Conservation (phyloP, 2,797 vertebrate genomes). For the Bryconaethiops microstoma region DNA sequence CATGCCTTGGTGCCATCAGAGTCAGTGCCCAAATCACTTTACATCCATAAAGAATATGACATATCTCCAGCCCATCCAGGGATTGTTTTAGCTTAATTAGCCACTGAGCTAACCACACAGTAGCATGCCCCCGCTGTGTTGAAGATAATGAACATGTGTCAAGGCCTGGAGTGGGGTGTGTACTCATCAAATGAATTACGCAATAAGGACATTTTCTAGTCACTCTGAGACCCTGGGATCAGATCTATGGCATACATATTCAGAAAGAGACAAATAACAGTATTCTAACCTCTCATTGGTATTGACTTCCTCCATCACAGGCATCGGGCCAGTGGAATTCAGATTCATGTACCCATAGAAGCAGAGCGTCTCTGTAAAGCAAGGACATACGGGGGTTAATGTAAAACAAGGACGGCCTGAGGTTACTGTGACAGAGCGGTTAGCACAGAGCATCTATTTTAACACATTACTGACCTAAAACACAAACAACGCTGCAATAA, state of each 20-base stretch:
- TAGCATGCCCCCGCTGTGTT: not conserved
- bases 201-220: slow-evolving; percentile 27
- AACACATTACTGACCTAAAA: not conserved
- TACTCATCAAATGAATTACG: slow-evolving; percentile 23
- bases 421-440: slow-evolving; percentile 31
- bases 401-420: not conserved
- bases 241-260: not conserved
- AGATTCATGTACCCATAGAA: slow-evolving; percentile 66
- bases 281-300: slow-evolving; percentile 63
- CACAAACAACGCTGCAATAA: not conserved
- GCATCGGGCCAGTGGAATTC: slow-evolving; percentile 60
- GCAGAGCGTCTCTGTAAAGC: slow-evolving; percentile 58
- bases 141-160: slow-evolving; percentile 30
- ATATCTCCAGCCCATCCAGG: not conserved
- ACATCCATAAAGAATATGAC: not conserved
- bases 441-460: slow-evolving; percentile 17
- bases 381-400: slow-evolving; percentile 49
- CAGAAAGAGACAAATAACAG: slow-evolving; percentile 6
- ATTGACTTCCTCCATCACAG: slow-evolving; percentile 67
- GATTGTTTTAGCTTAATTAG: slow-evolving; percentile 8
- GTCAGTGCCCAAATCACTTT: not conserved
- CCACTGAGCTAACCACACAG: slow-evolving; percentile 19
- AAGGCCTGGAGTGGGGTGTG: slow-evolving; percentile 12
- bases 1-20: not conserved
- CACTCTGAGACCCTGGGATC: not conserved